phyloP scores from a whole-genome alignment of 2,113 vertebrate species.

The Halcyon senegalensis region DNA sequence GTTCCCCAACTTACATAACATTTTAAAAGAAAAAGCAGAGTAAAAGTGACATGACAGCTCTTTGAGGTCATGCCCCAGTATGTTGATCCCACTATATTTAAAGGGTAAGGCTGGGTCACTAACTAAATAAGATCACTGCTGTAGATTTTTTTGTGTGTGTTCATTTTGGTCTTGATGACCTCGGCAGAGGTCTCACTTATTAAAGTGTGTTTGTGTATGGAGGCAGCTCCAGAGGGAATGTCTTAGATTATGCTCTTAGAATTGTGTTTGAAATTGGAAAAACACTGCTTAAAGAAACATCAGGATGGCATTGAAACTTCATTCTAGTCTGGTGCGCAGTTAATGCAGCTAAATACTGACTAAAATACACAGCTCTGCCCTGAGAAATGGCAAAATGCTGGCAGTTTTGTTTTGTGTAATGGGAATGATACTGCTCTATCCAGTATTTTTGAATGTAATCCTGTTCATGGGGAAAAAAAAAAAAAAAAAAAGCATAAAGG shows the following conservation, averaged over 20 bases:
- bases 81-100: slow-evolving; percentile 60
- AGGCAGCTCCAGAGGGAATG: slow-evolving; percentile 69
- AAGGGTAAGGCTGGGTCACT: slow-evolving; percentile 72
- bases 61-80: slow-evolving; percentile 56
- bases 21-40: slow-evolving; percentile 64
- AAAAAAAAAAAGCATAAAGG: background rate
- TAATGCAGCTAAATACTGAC: background rate
- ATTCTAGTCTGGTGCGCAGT: background rate
- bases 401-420: background rate
- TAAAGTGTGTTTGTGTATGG: slow-evolving; percentile 73
- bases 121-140: slow-evolving; percentile 42
- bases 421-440: background rate
- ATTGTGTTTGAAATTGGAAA: slow-evolving; percentile 55
- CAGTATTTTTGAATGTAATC: background rate
- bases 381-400: background rate
- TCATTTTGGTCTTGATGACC: slow-evolving; percentile 72
- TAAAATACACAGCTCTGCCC: background rate
- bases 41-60: slow-evolving; percentile 56
- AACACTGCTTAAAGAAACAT: slow-evolving; percentile 63
- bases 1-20: slow-evolving; percentile 53
- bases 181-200: slow-evolving; percentile 69
- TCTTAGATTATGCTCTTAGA: slow-evolving; percentile 65
- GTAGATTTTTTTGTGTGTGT: slow-evolving; percentile 47
- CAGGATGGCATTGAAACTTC: background rate
- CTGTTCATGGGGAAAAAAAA: background rate